Evolutionary conservation across 2,888 invertebrate genomes (phyloP).

Genomic region (Galeopsomyia nigrocyanea): DNA sequence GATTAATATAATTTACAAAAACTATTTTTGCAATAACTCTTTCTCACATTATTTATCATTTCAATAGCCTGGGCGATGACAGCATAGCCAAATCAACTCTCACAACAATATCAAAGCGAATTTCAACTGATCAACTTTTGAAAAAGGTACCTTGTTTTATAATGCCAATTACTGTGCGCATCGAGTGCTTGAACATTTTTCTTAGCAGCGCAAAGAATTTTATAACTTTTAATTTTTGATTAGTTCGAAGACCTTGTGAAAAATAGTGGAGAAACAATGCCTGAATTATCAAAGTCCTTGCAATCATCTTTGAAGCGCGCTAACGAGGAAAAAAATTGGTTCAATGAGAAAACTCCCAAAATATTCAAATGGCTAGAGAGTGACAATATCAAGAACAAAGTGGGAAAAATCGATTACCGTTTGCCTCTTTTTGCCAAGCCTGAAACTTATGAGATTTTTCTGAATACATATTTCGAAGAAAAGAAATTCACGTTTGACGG

Average conservation of each 20-base stretch:
- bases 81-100: constrained; percentile 10
- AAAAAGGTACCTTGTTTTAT: constrained; percentile 50
- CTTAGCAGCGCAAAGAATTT: constrained; percentile 4
- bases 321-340: constrained; percentile 56
- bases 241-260: constrained; percentile 33
- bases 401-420: constrained; percentile 66
- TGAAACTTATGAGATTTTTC: constrained; percentile 70
- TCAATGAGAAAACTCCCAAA: constrained; percentile 47
- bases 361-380: constrained; percentile 57
- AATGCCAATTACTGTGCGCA: no score
- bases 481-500: constrained; percentile 68
- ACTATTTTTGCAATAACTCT: constrained; percentile 4
- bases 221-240: background rate
- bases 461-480: constrained; percentile 70
- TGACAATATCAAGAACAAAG: constrained; percentile 7
- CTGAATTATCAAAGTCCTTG: constrained; percentile 11
- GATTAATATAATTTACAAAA: background rate
- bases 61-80: constrained; percentile 25
- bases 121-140: constrained; percentile 51
- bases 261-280: background rate
- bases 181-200: background rate
- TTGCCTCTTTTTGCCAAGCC: constrained; percentile 70
- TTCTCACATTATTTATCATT: background rate
- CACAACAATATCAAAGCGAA: constrained; percentile 35
- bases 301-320: constrained; percentile 44